Evolutionary conservation across 2,888 invertebrate species (phyloP).

Genomic region (Acanthoscelides obtectus): DNA sequence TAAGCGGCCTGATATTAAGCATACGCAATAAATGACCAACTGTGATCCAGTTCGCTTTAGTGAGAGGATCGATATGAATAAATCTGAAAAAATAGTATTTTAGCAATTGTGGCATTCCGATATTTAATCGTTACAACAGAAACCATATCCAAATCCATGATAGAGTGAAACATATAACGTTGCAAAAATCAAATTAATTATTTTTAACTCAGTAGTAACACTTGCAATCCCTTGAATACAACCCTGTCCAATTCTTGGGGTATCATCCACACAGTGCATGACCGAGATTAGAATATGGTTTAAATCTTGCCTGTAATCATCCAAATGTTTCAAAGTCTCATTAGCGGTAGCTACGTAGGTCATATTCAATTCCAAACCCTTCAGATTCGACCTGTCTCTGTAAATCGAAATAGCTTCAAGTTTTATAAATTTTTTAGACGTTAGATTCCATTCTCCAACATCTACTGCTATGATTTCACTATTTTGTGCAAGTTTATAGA

Average conservation of each 20-base stretch:
- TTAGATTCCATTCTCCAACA: conserved; percentile 17
- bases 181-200: too few species aligned
- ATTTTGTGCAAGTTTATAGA: conserved; percentile 25
- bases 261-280: not conserved
- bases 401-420: conserved; percentile 14
- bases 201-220: not conserved
- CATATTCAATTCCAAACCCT: conserved; percentile 30
- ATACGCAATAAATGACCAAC: conserved; percentile 53
- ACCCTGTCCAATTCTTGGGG: not conserved
- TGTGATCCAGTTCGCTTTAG: conserved; percentile 56
- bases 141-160: not conserved
- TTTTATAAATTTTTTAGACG: conserved; percentile 11
- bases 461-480: not conserved
- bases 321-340: conserved; percentile 45
- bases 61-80: conserved; percentile 42
- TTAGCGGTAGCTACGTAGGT: conserved; percentile 41
- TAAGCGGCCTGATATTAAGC: conserved; percentile 51
- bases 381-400: conserved; percentile 21
- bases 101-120: not conserved
- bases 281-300: not conserved
- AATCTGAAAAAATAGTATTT: conserved; percentile 26
- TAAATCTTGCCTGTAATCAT: conserved; percentile 41
- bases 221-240: not conserved
- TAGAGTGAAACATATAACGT: too few species aligned
- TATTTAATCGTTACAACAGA: not conserved